Evolutionary conservation across 2,113 vertebrate species (phyloP).

Genomic region (Cathartes aura): DNA sequence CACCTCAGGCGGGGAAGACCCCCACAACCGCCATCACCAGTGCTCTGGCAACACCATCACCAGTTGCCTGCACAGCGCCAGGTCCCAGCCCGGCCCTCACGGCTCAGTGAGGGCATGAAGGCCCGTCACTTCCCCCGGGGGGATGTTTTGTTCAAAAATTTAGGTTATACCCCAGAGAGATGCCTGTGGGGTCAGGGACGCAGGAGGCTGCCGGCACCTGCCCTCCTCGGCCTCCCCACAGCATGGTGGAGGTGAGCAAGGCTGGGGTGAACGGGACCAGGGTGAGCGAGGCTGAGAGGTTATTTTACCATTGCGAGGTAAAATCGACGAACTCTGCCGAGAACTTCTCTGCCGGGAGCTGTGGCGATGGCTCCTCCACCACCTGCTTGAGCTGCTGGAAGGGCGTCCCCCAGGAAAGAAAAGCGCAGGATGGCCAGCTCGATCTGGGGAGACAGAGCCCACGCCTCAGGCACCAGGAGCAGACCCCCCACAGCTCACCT

Average conservation of each 20-base stretch:
- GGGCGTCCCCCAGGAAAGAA: constrained; percentile 94
- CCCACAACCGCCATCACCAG: accelerated
- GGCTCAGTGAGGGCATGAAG: accelerated
- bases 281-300: accelerated
- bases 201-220: accelerated
- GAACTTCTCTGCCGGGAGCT: constrained; percentile 88
- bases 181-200: accelerated
- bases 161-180: background rate
- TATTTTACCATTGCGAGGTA: constrained; percentile 88
- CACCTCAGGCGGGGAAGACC: background rate
- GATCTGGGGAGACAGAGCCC: constrained; percentile 77
- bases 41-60: background rate
- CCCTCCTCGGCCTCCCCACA: background rate
- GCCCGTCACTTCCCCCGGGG: accelerated
- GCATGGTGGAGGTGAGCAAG: accelerated
- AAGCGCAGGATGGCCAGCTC: constrained; percentile 94
- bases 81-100: accelerated
- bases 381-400: constrained; percentile 99
- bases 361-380: constrained; percentile 93
- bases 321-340: constrained; percentile 93
- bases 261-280: background rate
- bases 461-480: accelerated
- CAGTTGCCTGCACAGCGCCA: background rate
- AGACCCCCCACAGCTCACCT: accelerated
- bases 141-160: accelerated